Evolutionary conservation across 2,113 vertebrate genomes (phyloP).

Genomic region (Crocuta crocuta): DNA sequence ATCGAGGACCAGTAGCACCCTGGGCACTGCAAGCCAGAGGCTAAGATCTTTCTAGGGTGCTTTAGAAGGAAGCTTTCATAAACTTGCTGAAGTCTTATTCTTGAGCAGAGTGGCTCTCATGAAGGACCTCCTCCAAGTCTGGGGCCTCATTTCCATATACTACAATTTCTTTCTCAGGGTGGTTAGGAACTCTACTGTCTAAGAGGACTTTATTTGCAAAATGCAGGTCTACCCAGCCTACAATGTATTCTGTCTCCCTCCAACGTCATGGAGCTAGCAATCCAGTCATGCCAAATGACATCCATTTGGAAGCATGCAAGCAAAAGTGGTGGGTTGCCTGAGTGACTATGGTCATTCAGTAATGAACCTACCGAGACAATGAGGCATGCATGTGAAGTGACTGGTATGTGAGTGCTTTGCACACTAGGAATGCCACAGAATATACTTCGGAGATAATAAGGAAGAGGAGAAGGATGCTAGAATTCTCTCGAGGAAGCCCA

Average conservation of each 20-base stretch:
- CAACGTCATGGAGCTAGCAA: neutral
- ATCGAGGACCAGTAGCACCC: neutral
- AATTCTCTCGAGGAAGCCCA: neutral
- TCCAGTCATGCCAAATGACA: neutral
- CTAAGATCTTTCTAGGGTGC: neutral
- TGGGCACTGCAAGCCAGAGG: neutral
- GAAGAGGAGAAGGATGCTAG: neutral
- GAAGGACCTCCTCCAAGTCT: neutral
- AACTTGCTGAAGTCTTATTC: neutral
- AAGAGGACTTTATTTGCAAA: neutral
- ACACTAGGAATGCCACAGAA: neutral
- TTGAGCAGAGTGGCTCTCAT: neutral
- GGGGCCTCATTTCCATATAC: neutral
- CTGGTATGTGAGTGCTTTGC: neutral
- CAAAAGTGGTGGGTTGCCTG: neutral
- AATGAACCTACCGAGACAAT: neutral
- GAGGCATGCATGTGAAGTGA: neutral
- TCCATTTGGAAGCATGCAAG: neutral
- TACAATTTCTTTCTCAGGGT: neutral
- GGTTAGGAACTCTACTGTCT: neutral
- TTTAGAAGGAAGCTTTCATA: neutral
- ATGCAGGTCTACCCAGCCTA: neutral
- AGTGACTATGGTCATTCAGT: neutral
- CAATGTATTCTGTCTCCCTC: neutral
- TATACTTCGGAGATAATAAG: neutral